Evolutionary conservation across 2,113 vertebrate genomes (phyloP).

Genomic region (Gymnarchus niloticus): DNA sequence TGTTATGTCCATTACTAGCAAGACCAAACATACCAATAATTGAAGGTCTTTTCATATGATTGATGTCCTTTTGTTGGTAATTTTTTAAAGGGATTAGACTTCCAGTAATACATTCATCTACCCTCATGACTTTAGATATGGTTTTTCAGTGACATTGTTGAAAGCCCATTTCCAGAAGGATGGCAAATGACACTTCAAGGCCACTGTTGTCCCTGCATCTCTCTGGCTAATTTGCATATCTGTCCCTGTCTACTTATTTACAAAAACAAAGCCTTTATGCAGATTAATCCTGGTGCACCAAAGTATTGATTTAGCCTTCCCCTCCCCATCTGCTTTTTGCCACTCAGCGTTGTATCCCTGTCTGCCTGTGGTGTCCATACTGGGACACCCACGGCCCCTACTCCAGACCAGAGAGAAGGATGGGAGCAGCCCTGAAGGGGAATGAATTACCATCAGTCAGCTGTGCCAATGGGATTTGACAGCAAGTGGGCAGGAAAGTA

Average conservation of each 20-base stretch:
- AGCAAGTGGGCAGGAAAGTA: neutral
- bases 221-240: constrained; percentile 59
- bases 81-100: neutral
- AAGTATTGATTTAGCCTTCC: constrained; percentile 56
- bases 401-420: neutral
- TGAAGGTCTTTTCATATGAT: neutral
- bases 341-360: constrained; percentile 49
- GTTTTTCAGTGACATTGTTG: neutral
- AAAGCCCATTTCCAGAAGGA: neutral
- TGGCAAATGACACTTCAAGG: constrained; percentile 58
- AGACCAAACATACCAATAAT: neutral
- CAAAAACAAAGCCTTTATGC: constrained; percentile 55
- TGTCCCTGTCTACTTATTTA: constrained; percentile 47
- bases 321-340: constrained; percentile 44
- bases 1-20: neutral
- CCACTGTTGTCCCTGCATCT: constrained; percentile 62
- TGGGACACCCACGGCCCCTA: neutral
- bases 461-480: neutral
- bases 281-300: constrained; percentile 58
- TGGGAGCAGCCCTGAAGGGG: neutral
- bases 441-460: constrained; percentile 20
- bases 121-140: neutral
- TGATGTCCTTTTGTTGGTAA: neutral
- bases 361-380: constrained; percentile 52
- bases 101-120: neutral